Conservation (phyloP, 1,140 invertebrate species). For the Arion vulgaris region DNA sequence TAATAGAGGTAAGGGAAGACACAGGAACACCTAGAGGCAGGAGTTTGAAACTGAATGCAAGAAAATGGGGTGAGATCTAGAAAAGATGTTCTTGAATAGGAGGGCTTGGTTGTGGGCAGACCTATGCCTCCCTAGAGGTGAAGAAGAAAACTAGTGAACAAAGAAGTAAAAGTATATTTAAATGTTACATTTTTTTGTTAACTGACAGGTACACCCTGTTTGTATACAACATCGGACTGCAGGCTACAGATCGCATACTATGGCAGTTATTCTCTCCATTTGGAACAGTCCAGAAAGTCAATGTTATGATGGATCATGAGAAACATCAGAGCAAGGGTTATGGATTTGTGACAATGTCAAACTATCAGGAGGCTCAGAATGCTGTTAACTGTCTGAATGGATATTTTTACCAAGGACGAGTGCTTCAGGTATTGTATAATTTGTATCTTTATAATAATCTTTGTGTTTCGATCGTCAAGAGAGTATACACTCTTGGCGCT, state of each 20-base stretch:
- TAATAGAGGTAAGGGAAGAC: too few relatives aligned
- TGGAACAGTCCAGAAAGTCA: slow-evolving; percentile 72
- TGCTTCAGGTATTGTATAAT: slow-evolving; percentile 66
- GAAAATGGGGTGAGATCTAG: too few relatives aligned
- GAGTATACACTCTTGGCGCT: too few relatives aligned
- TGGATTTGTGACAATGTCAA: slow-evolving; percentile 74
- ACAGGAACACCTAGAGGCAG: too few relatives aligned
- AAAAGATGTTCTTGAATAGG: too few relatives aligned
- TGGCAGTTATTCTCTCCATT: slow-evolving; percentile 71
- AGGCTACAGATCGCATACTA: slow-evolving; percentile 70
- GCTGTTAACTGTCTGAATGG: slow-evolving; percentile 73
- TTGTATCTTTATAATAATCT: not conserved
- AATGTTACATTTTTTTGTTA: too few relatives aligned
- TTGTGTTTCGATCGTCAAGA: too few relatives aligned
- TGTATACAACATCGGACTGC: slow-evolving; percentile 73
- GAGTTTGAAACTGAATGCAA: too few relatives aligned
- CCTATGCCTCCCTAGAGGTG: too few relatives aligned
- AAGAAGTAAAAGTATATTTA: too few relatives aligned
- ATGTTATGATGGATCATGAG: slow-evolving; percentile 69
- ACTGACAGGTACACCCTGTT: slow-evolving; percentile 66
- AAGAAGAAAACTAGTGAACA: too few relatives aligned
- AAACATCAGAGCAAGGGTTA: slow-evolving; percentile 71
- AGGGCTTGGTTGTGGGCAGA: too few relatives aligned
- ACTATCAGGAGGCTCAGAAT: slow-evolving; percentile 71
- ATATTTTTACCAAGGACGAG: slow-evolving; percentile 67